Base-by-base conservation (phyloP, 1,140 invertebrate genomes). In the Drosophila repleta region DNA sequence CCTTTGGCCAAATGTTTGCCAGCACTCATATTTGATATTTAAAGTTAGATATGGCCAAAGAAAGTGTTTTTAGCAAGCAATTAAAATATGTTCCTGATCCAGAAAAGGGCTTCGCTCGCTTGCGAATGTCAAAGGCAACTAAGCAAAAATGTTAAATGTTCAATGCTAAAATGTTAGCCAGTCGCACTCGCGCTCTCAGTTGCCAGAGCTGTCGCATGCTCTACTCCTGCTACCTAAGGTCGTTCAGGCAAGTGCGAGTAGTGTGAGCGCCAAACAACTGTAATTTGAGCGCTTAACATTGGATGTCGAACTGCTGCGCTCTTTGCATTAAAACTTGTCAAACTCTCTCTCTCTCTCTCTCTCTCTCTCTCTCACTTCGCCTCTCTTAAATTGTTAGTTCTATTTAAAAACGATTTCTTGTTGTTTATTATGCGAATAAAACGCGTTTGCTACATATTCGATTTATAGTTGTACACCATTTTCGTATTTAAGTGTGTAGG, bases 1-100 rank as follows among this genome's bases (percentile, higher is more conserved):
- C 83, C 83, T 77, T 83, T 88, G 7, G 18, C 52, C 10, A 77
- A 72, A 62, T 83, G 79, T 52, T 83, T 83, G 21, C 76, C 73
- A 49, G 75, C 32, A 35, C 73, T 79, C 83, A 88, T 88, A 1
- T 11, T 71, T 11, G 60, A 20, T 11, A 20, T 3, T 41, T 60
- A 43, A 21, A 52, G 48, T 52, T 69, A 45, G 29, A 70, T n/a
- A 18, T 15, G 26, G 0, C 43, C 64, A 32, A 68, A 68, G 15
- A 49, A 39, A 26, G 8, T 51, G 49, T 60, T 65, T 57, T 65
- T n/a, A n/a, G 35, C 10, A 35, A 35, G 3, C 6, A 29, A 29
- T 29, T 1, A 26, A 57, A 52, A 48, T 18, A 17, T 35, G 4
- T 13, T 5, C 10, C 1, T 29, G 17, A 6, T 24, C 17, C 2